phyloP scores from a whole-genome alignment of 2,888 invertebrate species.

The Rotaria macrura region DNA sequence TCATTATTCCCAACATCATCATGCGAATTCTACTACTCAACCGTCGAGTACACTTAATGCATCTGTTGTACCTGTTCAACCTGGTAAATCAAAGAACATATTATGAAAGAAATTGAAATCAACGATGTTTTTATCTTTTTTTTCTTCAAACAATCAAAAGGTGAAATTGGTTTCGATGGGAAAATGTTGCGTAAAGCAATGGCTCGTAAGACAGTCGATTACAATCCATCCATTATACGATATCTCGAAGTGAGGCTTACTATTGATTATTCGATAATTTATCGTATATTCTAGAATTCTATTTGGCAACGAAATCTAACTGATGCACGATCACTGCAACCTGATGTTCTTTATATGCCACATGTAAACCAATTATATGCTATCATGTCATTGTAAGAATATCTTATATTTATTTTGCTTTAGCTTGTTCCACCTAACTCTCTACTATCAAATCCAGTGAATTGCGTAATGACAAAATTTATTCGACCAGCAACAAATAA shows the following conservation, averaged over 20 bases:
- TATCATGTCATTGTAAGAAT: constrained; percentile 33
- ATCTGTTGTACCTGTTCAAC: neutral
- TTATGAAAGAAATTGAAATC: neutral
- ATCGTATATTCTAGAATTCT: constrained; percentile 57
- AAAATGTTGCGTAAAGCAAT: constrained; percentile 66
- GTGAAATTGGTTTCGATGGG: constrained; percentile 33
- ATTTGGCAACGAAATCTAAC: constrained; percentile 87
- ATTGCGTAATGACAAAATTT: constrained; percentile 70
- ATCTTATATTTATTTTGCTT: constrained; percentile 49
- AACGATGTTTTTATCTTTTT: neutral
- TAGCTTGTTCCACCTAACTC: constrained; percentile 70
- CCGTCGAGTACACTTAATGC: neutral
- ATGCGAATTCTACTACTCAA: neutral
- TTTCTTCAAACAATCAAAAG: neutral
- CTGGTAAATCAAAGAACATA: neutral
- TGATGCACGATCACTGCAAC: constrained; percentile 77
- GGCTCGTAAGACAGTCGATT: constrained; percentile 93
- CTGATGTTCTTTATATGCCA: constrained; percentile 85
- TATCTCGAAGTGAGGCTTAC: constrained; percentile 65
- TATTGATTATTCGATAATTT: neutral
- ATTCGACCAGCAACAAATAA: constrained; percentile 99
- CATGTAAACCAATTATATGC: constrained; percentile 52
- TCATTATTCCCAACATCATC: neutral
- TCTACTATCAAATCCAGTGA: constrained; percentile 84
- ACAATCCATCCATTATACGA: constrained; percentile 84